A percentile compares a stretch with the other conserved stretches of the same genome.
Evolutionary conservation across 2,113 vertebrate genomes (phyloP).

Genomic region (Saguinus imperator): DNA sequence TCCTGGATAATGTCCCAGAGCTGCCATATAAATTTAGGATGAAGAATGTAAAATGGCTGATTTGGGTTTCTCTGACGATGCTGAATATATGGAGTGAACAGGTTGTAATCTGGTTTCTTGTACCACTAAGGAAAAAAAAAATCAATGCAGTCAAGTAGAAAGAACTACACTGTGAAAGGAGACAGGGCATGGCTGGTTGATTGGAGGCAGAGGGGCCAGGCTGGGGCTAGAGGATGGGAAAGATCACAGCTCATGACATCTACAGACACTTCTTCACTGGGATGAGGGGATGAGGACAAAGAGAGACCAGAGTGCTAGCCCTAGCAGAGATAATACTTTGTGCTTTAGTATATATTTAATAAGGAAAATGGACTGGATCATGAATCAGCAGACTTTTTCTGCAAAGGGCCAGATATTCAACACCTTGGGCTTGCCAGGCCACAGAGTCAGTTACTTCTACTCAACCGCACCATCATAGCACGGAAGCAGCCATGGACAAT

Average conservation of each 20-base stretch:
- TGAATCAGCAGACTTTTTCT: background rate
- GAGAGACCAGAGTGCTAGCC: background rate
- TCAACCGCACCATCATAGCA: rapidly evolving
- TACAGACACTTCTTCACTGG: rapidly evolving
- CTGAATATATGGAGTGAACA: conserved; percentile 94
- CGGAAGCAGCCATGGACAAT: background rate
- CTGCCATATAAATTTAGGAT: conserved; percentile 96
- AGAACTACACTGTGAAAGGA: background rate
- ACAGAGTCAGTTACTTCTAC: background rate
- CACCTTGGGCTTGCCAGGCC: background rate
- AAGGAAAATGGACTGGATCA: background rate
- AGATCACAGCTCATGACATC: background rate
- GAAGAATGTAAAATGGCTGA: conserved; percentile 97
- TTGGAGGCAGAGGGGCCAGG: background rate
- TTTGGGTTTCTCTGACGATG: conserved; percentile 90
- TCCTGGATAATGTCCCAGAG: conserved; percentile 98
- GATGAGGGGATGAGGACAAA: background rate
- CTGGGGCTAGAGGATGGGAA: background rate
- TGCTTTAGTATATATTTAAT: background rate
- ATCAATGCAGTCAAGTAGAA: background rate
- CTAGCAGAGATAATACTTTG: background rate
- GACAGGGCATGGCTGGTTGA: too few relatives aligned
- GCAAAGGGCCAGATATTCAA: background rate
- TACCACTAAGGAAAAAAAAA: conserved; percentile 91
- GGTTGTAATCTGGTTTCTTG: conserved; percentile 96